Evolutionary conservation across 92 coral and sea anemone genomes (phyloP).

Genomic region (Palythoa grandiflora): DNA sequence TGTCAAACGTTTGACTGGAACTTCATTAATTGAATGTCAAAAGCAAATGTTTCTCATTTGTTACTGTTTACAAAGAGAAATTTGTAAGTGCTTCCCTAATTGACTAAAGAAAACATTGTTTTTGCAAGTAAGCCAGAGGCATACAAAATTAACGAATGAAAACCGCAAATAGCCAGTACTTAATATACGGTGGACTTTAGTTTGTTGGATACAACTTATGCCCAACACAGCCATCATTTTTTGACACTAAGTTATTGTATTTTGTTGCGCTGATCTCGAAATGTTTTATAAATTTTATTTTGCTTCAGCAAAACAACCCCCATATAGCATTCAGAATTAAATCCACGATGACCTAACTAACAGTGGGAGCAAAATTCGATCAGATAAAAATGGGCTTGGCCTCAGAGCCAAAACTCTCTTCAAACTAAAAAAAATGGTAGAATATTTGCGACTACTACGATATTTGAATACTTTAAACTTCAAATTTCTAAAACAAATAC

Average conservation of each 20-base stretch:
- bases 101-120: neutral
- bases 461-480: neutral
- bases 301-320: neutral
- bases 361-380: constrained; percentile 3
- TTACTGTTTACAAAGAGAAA: neutral
- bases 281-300: neutral
- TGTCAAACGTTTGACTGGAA: neutral
- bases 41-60: neutral
- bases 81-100: neutral
- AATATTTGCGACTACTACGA: neutral
- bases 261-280: neutral
- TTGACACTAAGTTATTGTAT: neutral
- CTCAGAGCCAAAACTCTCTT: neutral
- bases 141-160: neutral
- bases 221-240: neutral
- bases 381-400: constrained; percentile 2
- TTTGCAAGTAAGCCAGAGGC: neutral
- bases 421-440: neutral
- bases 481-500: neutral
- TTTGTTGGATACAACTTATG: neutral
- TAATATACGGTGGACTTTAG: neutral
- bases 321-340: neutral
- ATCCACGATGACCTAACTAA: neutral
- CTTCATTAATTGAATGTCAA: neutral
- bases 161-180: neutral